phyloP scores from a whole-genome alignment of 2,797 vertebrate genomes.

The Falco rusticolus region DNA sequence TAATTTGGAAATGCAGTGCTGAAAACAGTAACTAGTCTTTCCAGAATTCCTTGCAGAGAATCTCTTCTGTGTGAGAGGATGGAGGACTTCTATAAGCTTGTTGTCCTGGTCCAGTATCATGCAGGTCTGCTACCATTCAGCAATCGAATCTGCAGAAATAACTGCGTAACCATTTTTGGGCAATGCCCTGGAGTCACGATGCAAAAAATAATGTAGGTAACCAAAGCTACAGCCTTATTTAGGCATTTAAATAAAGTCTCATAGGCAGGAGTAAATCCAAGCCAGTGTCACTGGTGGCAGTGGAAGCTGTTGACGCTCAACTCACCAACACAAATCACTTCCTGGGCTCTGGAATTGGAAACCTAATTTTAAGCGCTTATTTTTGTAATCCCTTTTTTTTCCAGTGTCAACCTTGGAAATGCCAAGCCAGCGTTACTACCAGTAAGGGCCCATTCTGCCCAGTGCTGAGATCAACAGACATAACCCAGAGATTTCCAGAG shows the following conservation, averaged over 20 bases:
- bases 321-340: background rate
- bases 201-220: background rate
- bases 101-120: background rate
- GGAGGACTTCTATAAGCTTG: background rate
- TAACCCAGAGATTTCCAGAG: background rate
- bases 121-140: background rate
- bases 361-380: background rate
- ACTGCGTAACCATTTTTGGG: background rate
- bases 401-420: background rate
- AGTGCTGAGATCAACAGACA: background rate
- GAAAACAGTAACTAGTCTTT: background rate
- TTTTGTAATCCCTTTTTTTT: background rate
- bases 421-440: background rate
- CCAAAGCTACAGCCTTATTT: background rate
- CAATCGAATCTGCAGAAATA: background rate
- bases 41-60: background rate
- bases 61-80: background rate
- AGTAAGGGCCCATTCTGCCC: background rate
- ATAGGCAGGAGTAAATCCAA: background rate
- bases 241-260: background rate
- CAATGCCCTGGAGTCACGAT: background rate
- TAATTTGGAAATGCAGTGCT: background rate
- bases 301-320: background rate
- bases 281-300: background rate
- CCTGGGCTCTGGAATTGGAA: background rate